Evolutionary conservation across 2,113 vertebrate species (phyloP).

Genomic region (Sialia sialis): DNA sequence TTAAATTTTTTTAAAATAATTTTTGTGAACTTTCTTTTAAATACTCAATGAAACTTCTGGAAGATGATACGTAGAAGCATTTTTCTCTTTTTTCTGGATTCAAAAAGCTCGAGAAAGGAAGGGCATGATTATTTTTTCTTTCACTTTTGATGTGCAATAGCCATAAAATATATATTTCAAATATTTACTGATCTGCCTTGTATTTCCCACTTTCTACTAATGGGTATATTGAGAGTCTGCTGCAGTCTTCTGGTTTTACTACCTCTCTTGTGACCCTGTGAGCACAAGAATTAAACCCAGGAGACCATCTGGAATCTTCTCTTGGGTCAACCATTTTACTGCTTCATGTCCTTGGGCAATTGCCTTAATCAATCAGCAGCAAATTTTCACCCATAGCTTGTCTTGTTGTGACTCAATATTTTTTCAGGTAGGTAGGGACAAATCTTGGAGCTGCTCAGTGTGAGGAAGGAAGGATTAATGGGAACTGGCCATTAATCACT

Average conservation of each 20-base stretch:
- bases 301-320: not conserved
- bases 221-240: not conserved
- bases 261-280: not conserved
- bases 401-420: not conserved
- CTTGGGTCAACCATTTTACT: not conserved
- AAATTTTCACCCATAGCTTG: not conserved
- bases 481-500: not conserved
- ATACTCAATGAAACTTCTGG: not conserved
- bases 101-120: not conserved
- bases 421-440: not conserved
- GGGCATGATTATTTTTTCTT: not conserved
- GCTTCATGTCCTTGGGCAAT: not conserved
- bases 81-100: not conserved
- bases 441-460: not conserved
- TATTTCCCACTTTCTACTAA: not conserved
- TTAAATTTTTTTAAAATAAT: not conserved
- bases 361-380: not conserved
- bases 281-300: not conserved
- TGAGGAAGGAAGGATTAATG: not conserved
- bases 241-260: not conserved
- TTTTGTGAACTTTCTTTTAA: not conserved
- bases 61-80: accelerated
- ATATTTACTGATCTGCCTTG: not conserved
- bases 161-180: not conserved
- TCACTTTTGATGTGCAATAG: not conserved